These are phyloP conservation scores for Entomobrya multifasciata DNA, from an alignment of 2,888 invertebrate species.

Conservation along the genomic window DNA sequence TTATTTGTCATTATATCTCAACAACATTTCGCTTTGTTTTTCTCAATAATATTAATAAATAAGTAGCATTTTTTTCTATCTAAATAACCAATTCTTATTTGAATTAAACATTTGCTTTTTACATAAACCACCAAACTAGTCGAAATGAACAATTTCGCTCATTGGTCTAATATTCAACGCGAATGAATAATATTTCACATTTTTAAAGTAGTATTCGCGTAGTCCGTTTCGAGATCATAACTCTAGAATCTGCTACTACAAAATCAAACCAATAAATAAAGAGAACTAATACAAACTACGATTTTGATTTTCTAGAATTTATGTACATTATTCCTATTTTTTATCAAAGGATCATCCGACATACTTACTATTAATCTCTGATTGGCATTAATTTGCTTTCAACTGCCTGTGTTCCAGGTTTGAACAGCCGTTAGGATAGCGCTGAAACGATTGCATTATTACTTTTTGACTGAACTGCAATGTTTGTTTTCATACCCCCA, in stretches of 20 bases:
- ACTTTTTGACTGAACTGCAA: not conserved
- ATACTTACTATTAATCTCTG: not conserved
- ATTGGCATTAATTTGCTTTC: too few relatives aligned
- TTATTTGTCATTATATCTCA: slow-evolving; percentile 59
- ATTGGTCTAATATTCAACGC: not conserved
- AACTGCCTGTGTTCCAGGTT: too few relatives aligned
- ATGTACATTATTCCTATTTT: not conserved
- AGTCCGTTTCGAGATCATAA: slow-evolving; percentile 4
- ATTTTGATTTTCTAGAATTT: too few relatives aligned
- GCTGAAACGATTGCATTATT: too few relatives aligned
- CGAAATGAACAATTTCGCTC: not conserved
- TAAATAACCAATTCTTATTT: not conserved
- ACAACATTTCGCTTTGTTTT: not conserved
- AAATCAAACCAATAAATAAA: not conserved
- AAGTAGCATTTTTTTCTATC: not conserved
- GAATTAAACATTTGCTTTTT: too few relatives aligned
- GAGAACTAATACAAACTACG: too few relatives aligned
- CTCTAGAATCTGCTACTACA: not conserved
- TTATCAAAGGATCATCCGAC: not conserved
- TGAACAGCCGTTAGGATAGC: too few relatives aligned
- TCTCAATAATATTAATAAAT: not conserved
- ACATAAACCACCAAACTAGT: not conserved
- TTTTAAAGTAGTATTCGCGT: not conserved
- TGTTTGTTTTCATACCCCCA: not conserved
- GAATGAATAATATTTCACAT: too few relatives aligned